Evolutionary conservation across 2,797 vertebrate genomes (phyloP), one percentile per base, ranked within the genome.

Genomic region (Tiaroga cobitis): DNA sequence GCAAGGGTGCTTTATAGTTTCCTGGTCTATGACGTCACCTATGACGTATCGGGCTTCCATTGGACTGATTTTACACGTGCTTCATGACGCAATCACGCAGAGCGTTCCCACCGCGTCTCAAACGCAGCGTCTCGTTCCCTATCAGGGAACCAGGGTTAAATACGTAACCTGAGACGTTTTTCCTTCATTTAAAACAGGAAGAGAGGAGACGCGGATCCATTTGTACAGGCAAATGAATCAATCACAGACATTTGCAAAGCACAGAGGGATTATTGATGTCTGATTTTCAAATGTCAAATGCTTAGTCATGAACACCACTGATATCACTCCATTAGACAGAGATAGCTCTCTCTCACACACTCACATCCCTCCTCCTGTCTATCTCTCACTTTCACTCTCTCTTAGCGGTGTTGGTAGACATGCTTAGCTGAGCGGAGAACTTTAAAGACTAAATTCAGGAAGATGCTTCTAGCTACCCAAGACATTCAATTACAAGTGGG

Each of bases 221-320:
- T 69, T 84, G 82, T 69, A 84, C 59, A 84, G 65, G 51, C 37
- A 59, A 37, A 84, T 84, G n/a, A 84, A 84, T 84, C 83, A 84
- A 84, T 79, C 51, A 41, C 34, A 84, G 26, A 79, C 83, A 84
- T 84, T 65, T 78, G 34, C 74, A 43, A 78, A 69, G 74, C 74
- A 77, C 82, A 56, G 82, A 56, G 82, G 82, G 74, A 69, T 84
- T 84, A 79, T 84, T 78, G 65, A 69, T 84, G 83, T 79, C 75
- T 78, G 75, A 84, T 84, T 84, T 59, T 59, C 15, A 78, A 78
- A 84, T 84, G 83, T 56, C 83, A 70, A 77, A 84, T 69, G 74
- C 82, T 78, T 84, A 76, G 74, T 84, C 82, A 59, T 70, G 75
- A 84, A 84, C 75, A 78, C 75, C 83, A 79, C 26, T 84, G 65